These are phyloP conservation scores for Vireo altiloquus DNA, from an alignment of 2,113 vertebrate genomes.

Conservation along the genomic window DNA sequence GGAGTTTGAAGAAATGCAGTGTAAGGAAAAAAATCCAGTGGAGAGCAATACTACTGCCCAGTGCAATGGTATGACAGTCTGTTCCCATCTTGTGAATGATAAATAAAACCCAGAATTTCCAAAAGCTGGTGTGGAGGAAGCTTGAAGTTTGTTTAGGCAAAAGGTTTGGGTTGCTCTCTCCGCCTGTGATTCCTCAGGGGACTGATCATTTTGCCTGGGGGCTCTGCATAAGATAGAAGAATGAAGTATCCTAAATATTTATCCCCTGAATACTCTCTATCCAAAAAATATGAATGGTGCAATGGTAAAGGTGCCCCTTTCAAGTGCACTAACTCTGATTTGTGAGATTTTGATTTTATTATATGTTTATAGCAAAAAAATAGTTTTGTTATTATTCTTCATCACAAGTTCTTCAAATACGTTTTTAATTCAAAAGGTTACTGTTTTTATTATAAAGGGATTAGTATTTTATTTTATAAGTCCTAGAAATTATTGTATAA, in stretches of 20 bases:
- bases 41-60: background rate
- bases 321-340: background rate
- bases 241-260: background rate
- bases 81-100: background rate
- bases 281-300: background rate
- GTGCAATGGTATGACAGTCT: background rate
- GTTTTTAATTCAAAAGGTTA: constrained; percentile 19
- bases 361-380: background rate
- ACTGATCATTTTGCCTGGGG: background rate
- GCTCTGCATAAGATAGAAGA: rapidly evolving
- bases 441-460: constrained; percentile 31
- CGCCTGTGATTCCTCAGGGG: background rate
- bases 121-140: background rate
- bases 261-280: background rate
- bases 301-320: background rate
- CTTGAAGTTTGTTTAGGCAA: background rate
- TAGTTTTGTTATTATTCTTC: background rate
- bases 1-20: background rate
- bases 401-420: background rate
- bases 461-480: constrained; percentile 55
- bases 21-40: background rate
- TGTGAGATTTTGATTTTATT: background rate
- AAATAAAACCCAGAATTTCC: background rate
- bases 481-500: constrained; percentile 7
- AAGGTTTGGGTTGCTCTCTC: background rate